Evolutionary conservation across 2,888 invertebrate species (phyloP).

Genomic region (Neoitamus cyanurus): DNA sequence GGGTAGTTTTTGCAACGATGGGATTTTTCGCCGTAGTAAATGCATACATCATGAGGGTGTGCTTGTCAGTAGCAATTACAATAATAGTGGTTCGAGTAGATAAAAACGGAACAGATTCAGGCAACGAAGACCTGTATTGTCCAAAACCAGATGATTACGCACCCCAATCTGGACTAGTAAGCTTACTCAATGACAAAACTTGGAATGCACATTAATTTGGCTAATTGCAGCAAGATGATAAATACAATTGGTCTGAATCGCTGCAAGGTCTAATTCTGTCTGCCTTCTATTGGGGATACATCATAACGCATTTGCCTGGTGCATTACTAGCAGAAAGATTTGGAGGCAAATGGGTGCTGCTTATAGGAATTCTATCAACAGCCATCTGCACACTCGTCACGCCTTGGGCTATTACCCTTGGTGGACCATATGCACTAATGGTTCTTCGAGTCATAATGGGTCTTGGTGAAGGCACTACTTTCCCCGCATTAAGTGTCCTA

Average conservation of each 20-base stretch:
- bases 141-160: background rate
- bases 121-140: background rate
- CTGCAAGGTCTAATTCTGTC: conserved; percentile 82
- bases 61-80: conserved; percentile 77
- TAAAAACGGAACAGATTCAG: background rate
- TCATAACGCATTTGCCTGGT: conserved; percentile 84
- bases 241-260: conserved; percentile 76
- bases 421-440: conserved; percentile 79
- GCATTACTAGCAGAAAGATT: conserved; percentile 83
- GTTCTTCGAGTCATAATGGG: conserved; percentile 82
- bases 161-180: background rate
- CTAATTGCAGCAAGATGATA: conserved; percentile 56
- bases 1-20: conserved; percentile 79
- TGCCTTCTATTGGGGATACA: conserved; percentile 88
- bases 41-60: conserved; percentile 81
- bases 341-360: conserved; percentile 87
- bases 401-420: conserved; percentile 74
- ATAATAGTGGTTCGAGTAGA: conserved; percentile 71
- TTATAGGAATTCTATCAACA: conserved; percentile 83
- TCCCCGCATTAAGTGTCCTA: conserved; percentile 84
- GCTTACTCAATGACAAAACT: background rate
- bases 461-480: conserved; percentile 86
- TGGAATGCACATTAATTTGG: background rate
- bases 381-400: conserved; percentile 85
- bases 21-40: conserved; percentile 77